Evolutionary conservation across 2,113 vertebrate species (phyloP), one percentile per base, ranked within the genome.

Genomic region (Crotalus tigris): DNA sequence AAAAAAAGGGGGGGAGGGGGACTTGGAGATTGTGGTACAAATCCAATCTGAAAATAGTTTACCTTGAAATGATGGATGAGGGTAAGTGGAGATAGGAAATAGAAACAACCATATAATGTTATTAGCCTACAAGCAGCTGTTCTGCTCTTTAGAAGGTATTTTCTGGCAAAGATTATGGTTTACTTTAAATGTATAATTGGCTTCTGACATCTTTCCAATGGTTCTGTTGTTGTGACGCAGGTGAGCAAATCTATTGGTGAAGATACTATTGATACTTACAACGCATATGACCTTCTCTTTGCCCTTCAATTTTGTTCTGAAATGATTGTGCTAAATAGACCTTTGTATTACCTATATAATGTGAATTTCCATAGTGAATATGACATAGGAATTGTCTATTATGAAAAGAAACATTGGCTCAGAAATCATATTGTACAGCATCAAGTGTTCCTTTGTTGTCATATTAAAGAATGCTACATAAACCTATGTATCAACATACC

Each of bases 1-100:
- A 54, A 13, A 81, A 81, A 81, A 69, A 33, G 8, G 49, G 49
- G 49, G 49, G 49, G 49, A 7, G 49, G 49, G 39, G 23, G 29
- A 59, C 3, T 51, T 85, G 11, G 44, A 53, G n/a, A 90, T 26
- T n/a, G 9, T 3, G 0, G 1, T 3, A 64, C 90, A 91, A 90
- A 92, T 59, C 17, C 9, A 53, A 93, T 91, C 94, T 96, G 92
- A 94, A 87, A 94, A n/a, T 21, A 92, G 57, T 26, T 46, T 24
- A 61, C 12, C 91, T 95, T 57, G 90, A 55, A 88, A 91, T 90
- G 94, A 91, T 91, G 91, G 85, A 94, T 90, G 94, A 64, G 11
- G 2, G 95, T 90, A 69, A 93, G 86, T 89, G n/a, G 69, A 94
- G 23, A 33, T 5, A 12, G 51, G 69, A 85, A 91, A 85, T 19